Percentiles rank a stretch among this genome's conserved stretches.
Evolutionary conservation across 2,113 vertebrate species (phyloP).

Genomic region (Puma concolor): DNA sequence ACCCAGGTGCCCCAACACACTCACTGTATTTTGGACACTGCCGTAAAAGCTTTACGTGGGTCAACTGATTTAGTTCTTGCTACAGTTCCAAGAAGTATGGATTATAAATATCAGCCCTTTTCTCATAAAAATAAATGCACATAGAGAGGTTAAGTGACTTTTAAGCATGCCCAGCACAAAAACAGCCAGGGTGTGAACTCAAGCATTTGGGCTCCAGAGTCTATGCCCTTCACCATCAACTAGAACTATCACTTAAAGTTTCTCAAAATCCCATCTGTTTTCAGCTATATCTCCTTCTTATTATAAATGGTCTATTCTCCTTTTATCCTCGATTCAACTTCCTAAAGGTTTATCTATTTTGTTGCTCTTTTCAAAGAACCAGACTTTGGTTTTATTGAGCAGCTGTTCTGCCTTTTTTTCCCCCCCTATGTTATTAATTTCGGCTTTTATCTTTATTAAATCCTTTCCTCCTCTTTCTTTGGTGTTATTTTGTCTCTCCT

Average conservation of each 20-base stretch:
- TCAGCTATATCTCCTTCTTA: not conserved
- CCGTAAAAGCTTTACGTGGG: not conserved
- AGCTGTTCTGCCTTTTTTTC: not conserved
- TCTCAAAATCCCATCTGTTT: not conserved
- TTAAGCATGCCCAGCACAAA: not conserved
- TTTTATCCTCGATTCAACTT: not conserved
- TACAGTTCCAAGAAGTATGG: too few relatives aligned
- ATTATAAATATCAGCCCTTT: not conserved
- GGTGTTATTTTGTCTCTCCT: not conserved
- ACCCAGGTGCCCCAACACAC: not conserved
- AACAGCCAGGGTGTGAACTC: not conserved
- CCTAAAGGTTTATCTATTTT: not conserved
- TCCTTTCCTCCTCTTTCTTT: not conserved
- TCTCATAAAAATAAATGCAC: not conserved
- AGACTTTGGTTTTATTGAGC: not conserved
- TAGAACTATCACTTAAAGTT: not conserved
- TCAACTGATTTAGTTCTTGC: not conserved
- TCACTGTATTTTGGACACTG: not conserved
- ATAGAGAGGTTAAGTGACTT: not conserved
- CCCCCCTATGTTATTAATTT: conserved; percentile 23
- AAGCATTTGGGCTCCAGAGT: not conserved
- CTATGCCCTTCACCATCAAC: not conserved
- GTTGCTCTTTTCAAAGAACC: not conserved
- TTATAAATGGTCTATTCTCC: not conserved
- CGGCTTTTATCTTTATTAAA: conserved; percentile 49